phyloP scores from a whole-genome alignment of 2,797 vertebrate species.

The Calcarius lapponicus region DNA sequence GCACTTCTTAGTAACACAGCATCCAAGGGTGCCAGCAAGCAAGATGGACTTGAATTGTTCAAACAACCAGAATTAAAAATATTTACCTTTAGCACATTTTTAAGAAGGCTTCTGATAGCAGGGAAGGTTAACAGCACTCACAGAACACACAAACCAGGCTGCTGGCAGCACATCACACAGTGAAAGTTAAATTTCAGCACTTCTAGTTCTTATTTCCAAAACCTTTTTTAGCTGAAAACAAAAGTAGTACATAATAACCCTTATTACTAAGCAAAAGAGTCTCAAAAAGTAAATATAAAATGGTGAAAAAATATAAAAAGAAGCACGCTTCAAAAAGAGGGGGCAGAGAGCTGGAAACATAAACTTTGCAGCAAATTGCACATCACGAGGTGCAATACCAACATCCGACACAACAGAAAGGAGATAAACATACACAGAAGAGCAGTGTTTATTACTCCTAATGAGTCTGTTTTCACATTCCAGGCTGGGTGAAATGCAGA shows the following conservation, averaged over 20 bases:
- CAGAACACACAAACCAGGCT: background rate
- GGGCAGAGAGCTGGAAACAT: background rate
- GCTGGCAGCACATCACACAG: background rate
- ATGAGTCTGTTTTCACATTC: conserved; percentile 30
- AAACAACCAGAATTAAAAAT: background rate
- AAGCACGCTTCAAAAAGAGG: background rate
- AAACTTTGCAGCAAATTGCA: background rate
- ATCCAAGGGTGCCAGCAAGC: background rate
- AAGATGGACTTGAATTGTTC: background rate
- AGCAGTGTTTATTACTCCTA: conserved; percentile 9
- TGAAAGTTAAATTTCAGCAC: background rate
- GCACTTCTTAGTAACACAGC: background rate
- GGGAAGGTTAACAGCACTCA: background rate
- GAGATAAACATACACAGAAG: background rate
- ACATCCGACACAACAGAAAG: background rate
- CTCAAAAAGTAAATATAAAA: background rate
- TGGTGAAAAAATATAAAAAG: background rate
- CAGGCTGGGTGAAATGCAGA: conserved; percentile 10
- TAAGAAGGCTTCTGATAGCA: background rate
- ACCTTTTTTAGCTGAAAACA: background rate
- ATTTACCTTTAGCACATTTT: background rate
- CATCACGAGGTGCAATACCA: background rate
- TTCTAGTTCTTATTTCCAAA: background rate
- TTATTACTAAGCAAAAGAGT: background rate
- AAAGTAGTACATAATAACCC: background rate